Evolutionary conservation across 2,888 invertebrate genomes (phyloP).

Genomic region (Andrena camellia): DNA sequence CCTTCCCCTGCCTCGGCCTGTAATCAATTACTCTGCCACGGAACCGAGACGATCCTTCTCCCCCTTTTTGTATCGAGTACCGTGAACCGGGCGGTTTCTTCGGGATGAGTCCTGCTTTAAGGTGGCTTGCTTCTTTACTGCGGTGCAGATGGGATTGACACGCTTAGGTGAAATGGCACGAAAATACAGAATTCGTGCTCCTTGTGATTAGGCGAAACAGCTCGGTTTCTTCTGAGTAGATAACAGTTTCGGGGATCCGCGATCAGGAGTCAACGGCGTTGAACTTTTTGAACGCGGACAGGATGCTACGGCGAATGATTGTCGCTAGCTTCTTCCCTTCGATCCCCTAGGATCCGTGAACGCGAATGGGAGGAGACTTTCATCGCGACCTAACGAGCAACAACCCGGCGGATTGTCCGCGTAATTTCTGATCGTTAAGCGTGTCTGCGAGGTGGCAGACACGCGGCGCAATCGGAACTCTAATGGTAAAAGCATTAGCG

Average conservation of each 20-base stretch:
- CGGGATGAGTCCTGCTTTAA: not conserved
- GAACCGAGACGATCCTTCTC: constrained; percentile 3
- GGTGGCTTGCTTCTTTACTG: not conserved
- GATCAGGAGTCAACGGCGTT: no score
- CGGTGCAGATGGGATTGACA: no score
- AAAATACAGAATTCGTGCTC: no score
- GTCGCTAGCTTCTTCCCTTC: no score
- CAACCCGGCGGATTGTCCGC: constrained; percentile 41
- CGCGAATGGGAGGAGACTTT: constrained; percentile 1
- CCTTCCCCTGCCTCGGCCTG: not conserved
- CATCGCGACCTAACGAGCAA: constrained; percentile 29
- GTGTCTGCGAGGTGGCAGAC: constrained; percentile 35
- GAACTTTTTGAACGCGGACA: no score
- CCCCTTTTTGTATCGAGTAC: not conserved
- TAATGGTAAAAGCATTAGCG: constrained; percentile 83
- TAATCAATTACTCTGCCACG: constrained; percentile 52
- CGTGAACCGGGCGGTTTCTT: not conserved
- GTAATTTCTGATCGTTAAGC: constrained; percentile 49
- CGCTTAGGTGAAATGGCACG: no score
- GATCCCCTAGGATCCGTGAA: no score
- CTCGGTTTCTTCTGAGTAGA: no score
- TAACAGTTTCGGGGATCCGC: no score
- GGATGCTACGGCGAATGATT: no score
- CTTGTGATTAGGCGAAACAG: no score
- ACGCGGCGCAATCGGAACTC: constrained; percentile 76